phyloP scores from a whole-genome alignment of 2,113 vertebrate genomes.

The Erpornis zantholeuca region DNA sequence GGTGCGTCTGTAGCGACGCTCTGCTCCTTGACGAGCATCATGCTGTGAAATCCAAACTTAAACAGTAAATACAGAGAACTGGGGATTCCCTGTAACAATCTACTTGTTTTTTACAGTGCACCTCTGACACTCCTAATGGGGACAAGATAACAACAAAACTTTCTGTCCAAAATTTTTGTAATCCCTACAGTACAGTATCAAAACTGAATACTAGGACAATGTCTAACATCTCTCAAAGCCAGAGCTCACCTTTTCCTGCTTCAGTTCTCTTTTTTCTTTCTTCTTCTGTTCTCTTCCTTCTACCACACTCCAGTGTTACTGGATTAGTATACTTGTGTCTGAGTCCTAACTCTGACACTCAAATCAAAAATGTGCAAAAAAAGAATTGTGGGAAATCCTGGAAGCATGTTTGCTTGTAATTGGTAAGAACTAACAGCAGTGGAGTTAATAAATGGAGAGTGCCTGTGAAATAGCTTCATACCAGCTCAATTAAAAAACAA shows the following conservation, averaged over 20 bases:
- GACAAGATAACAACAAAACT: not conserved
- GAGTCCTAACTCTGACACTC: not conserved
- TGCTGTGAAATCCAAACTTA: slow-evolving; percentile 55
- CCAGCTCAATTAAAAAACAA: not conserved
- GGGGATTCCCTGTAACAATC: not conserved
- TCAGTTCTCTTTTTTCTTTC: not conserved
- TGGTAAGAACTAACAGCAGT: not conserved
- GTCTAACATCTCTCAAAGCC: not conserved
- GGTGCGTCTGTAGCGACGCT: slow-evolving; percentile 78
- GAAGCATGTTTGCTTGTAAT: not conserved
- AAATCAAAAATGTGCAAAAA: not conserved
- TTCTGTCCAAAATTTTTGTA: not conserved
- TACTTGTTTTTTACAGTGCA: not conserved
- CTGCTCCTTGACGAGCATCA: slow-evolving; percentile 79
- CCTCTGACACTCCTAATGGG: not conserved
- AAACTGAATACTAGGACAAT: not conserved
- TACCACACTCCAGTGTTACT: not conserved
- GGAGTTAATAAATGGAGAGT: not conserved
- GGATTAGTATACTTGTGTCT: not conserved
- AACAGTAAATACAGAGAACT: not conserved
- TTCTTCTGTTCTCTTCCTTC: not conserved
- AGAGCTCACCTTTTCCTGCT: not conserved
- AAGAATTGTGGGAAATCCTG: not conserved
- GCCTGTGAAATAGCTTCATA: not conserved
- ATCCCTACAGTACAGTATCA: not conserved